Evolutionary conservation across 2,113 vertebrate genomes (phyloP), one percentile per base, ranked within the genome.

Genomic region (Chaetura pelagica): DNA sequence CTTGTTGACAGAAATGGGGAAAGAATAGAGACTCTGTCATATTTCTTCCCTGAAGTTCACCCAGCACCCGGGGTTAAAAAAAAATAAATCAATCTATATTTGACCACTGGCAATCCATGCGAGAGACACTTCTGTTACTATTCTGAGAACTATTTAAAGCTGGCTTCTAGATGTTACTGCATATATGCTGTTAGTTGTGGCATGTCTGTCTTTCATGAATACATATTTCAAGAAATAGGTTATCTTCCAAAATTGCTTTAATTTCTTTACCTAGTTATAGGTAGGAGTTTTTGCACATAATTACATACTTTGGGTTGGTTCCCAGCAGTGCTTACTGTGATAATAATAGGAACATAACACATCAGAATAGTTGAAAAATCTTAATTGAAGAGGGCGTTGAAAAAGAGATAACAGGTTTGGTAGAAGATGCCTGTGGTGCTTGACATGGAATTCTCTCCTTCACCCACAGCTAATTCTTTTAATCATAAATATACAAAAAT

Each of bases 181-280:
- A 29, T 27, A 29, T 78, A 30, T 87, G 12, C 49, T 79, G 69
- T 87, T 91, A 92, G 59, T 78, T 89, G 72, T 54, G 59, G 69
- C 69, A 46, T 72, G 74, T 76, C 83, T 88, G 40, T 77, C 34
- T 77, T 69, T 80, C 51, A 57, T 81, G 89, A 90, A 85, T 52
- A 51, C 23, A 7, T 59, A n/a, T 85, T 95, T 96, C 51, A 91
- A 77, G 79, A 94, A 95, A 84, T 90, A 93, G 89, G 67, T 95
- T 94, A 94, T 95, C 97, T 94, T 85, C 89, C 83, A 67, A 97
- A 96, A 96, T 96, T 80, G 32, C 91, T 91, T 89, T 89, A 38
- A 89, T 81, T 82, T 92, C 96, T 69, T 91, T 87, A 90, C 87
- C 80, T 57, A 58, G 92, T 94, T 68, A 58, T 64, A 87, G 84